These are phyloP conservation scores for Pterois miles DNA, from an alignment of 2,797 vertebrate species.

Conservation along the genomic window DNA sequence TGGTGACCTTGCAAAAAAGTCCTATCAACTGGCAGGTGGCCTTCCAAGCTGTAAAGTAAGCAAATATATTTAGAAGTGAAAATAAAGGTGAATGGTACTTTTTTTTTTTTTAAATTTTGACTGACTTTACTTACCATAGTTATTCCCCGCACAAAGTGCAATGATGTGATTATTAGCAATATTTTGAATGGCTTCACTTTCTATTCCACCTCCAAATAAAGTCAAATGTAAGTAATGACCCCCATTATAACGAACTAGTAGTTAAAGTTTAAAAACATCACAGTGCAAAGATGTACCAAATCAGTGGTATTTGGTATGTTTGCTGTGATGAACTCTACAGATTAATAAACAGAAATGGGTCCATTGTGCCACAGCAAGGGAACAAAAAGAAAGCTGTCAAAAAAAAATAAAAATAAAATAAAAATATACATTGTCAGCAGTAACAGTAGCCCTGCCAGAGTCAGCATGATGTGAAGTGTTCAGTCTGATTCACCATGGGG, in stretches of 20 bases:
- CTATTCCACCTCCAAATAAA: neutral
- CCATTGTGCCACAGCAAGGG: neutral
- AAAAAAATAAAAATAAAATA: neutral
- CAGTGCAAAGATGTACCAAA: neutral
- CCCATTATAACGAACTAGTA: neutral
- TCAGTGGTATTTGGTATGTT: neutral
- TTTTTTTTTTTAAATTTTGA: too few species aligned
- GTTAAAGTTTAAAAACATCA: neutral
- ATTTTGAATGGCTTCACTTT: neutral
- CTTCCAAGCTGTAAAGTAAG: too few species aligned
- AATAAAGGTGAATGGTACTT: too few species aligned
- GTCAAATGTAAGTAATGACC: neutral
- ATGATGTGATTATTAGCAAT: neutral
- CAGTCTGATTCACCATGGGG: neutral
- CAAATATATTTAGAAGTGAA: too few species aligned
- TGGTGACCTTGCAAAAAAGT: too few species aligned
- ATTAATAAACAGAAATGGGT: neutral
- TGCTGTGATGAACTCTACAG: neutral
- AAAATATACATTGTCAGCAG: neutral
- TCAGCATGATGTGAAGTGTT: neutral
- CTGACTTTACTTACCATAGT: too few species aligned
- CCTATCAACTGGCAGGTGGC: too few species aligned
- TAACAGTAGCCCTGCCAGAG: neutral
- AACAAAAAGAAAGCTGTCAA: neutral
- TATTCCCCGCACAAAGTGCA: neutral